Evolutionary conservation across 23 tunicate genomes (phyloP), one percentile per base, ranked within the genome.

Genomic region (Oikopleura vanhoeffeni): DNA sequence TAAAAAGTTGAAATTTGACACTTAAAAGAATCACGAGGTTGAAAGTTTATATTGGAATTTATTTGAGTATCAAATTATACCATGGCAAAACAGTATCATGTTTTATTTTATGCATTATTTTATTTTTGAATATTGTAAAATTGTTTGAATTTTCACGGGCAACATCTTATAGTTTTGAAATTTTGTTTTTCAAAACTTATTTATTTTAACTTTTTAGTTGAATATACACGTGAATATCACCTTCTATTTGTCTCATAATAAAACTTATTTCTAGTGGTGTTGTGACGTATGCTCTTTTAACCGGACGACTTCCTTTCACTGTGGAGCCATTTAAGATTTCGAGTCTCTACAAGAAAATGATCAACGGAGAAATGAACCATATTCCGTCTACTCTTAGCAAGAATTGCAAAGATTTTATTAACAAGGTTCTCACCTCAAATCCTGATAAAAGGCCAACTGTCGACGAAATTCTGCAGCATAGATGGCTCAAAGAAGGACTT

Each of bases 301-400:
- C 87, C 36, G 99, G 99, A 40, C 91, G 91, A 83, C 86, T 95
- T 24, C 99, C 99, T 1, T 95, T 95, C 86, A 90, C 97, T 0
- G 96, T 90, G 0, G 97, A 95, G 57, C 99, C 99, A 8, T 95
- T 95, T 83, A 83, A 87, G 67, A 89, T 95, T 39, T 91, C 92
- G 28, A 88, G 85, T 40, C 86, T 95, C 1, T 95, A 95, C 41
- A 86, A 86, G 40, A 95, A 95, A 82, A 95, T 95, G 99, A 40
- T 91, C 67, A 40, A 85, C 18, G 96, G 96, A 13, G 99, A 95
- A 60, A 95, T 95, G 96, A 90, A 90, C 41, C 92, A 90, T 1
- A 87, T 95, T 40, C 99, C 99, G 0, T 28, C 96, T 4, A 40
- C 84, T 27, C 2, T 40, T 38, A 8, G 27, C 32, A 71, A 85